These are phyloP conservation scores for Drymodes brunneopygia DNA, from an alignment of 2,113 vertebrate species.

Conservation along the genomic window DNA sequence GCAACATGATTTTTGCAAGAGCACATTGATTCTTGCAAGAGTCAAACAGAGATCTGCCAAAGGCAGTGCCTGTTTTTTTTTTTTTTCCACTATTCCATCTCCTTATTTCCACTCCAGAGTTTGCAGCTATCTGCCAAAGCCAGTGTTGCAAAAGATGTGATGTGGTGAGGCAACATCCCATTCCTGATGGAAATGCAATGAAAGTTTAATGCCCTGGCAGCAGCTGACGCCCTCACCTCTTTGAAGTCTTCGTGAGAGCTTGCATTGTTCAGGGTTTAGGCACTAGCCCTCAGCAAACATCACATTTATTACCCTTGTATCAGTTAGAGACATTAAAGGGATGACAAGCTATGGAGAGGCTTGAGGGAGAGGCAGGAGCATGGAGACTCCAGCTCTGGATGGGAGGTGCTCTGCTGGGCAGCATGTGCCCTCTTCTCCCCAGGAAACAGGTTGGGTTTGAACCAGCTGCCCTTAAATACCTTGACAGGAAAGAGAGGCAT, in stretches of 20 bases:
- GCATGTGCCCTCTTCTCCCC: background rate
- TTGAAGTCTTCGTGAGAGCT: background rate
- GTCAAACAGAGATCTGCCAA: background rate
- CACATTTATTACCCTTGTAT: background rate
- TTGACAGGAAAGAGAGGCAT: background rate
- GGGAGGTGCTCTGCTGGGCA: background rate
- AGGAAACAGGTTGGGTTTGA: background rate
- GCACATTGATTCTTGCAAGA: background rate
- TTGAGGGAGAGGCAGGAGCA: background rate
- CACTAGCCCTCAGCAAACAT: background rate
- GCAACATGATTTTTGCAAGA: background rate
- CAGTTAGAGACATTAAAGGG: background rate
- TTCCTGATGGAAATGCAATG: background rate
- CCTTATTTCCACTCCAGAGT: background rate
- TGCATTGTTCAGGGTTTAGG: background rate
- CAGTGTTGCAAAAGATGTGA: background rate
- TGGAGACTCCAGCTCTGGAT: background rate
- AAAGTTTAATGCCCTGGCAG: conserved; percentile 25
- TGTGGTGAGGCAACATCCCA: background rate
- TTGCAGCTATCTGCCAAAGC: background rate
- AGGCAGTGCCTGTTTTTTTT: background rate
- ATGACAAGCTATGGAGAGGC: background rate
- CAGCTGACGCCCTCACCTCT: background rate
- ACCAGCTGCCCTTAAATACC: background rate
- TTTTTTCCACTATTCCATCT: background rate